These are phyloP conservation scores for Ptilodon capucinus DNA, from an alignment of 2,888 invertebrate genomes.

Conservation along the genomic window DNA sequence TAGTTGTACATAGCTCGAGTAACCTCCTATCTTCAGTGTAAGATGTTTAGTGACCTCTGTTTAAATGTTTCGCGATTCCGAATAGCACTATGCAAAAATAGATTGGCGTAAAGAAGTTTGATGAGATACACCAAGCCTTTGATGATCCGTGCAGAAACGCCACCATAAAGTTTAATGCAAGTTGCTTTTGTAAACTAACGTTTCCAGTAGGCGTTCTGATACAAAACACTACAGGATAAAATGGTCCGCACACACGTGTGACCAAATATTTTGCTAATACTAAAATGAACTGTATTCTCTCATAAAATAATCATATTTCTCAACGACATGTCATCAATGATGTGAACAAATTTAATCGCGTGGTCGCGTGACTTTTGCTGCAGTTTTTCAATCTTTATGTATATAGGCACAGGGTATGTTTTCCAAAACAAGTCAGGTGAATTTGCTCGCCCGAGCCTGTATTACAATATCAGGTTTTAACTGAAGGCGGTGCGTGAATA, in stretches of 20 bases:
- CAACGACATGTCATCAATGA: too few species aligned
- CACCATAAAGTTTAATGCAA: slow-evolving; percentile 27
- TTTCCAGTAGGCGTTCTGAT: slow-evolving; percentile 20
- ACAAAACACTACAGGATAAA: slow-evolving; percentile 23
- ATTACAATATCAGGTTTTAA: slow-evolving; percentile 23
- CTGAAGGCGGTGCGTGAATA: slow-evolving; percentile 41
- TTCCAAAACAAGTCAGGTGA: too few species aligned
- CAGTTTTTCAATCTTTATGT: too few species aligned
- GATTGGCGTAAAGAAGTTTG: neutral
- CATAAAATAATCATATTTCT: too few species aligned
- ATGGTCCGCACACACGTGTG: too few species aligned
- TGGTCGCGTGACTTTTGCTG: too few species aligned
- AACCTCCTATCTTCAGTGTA: neutral
- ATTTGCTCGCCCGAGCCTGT: too few species aligned
- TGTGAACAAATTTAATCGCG: too few species aligned
- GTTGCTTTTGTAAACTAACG: slow-evolving; percentile 20
- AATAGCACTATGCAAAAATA: neutral
- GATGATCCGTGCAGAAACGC: slow-evolving; percentile 20
- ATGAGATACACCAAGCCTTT: slow-evolving; percentile 4
- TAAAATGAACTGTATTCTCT: too few species aligned
- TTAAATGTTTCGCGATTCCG: neutral
- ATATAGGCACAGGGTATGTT: too few species aligned
- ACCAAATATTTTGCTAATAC: too few species aligned
- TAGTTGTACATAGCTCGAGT: too few species aligned
- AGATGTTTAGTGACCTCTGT: neutral